phyloP scores from a whole-genome alignment of 2,113 vertebrate genomes.

The Apus apus region DNA sequence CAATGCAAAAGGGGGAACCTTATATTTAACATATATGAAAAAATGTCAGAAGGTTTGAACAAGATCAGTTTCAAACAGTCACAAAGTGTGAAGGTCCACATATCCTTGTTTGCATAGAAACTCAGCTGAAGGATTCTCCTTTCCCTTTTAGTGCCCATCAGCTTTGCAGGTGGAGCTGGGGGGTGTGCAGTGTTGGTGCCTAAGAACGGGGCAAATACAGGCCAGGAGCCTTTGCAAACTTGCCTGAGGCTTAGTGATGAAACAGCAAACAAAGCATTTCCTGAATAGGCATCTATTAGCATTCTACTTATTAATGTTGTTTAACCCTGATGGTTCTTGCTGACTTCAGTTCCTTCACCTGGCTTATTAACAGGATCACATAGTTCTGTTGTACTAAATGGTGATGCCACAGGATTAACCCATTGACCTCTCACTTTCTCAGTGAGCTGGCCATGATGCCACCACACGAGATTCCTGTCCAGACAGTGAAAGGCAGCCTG shows the following conservation, averaged over 20 bases:
- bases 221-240: neutral
- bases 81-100: neutral
- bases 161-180: rapidly evolving
- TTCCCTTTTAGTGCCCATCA: neutral
- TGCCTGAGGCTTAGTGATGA: neutral
- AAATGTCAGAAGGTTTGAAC: neutral
- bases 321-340: rapidly evolving
- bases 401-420: neutral
- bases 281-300: neutral
- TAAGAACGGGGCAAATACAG: neutral
- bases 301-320: neutral
- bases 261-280: neutral
- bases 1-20: neutral
- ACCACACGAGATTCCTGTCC: neutral
- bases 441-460: neutral
- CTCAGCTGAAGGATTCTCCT: neutral
- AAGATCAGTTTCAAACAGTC: neutral
- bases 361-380: neutral
- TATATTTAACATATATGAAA: neutral
- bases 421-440: neutral
- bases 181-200: neutral
- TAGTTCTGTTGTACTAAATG: neutral
- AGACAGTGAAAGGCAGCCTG: neutral
- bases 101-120: neutral
- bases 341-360: neutral